Evolutionary conservation across 2,888 invertebrate species (phyloP), one percentile per base, ranked within the genome.

Genomic region (Dasypogon diadema): DNA sequence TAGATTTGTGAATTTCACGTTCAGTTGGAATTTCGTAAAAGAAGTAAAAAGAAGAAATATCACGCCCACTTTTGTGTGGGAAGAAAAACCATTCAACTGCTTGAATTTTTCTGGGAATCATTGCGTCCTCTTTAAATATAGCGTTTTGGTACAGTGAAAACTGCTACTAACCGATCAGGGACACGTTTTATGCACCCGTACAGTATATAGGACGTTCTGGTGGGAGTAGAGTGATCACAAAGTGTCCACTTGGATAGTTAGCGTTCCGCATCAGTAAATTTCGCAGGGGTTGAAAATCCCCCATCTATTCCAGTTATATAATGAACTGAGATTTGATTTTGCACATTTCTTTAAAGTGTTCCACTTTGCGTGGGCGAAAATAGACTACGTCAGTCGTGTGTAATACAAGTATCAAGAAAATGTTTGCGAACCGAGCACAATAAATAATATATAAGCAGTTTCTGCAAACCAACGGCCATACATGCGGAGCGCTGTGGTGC

Each of bases 41-140:
- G 72, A 75, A 75, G 51, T 60, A 68, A 46, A 60, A 77, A 76
- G 16, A 37, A 60, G 72, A 70, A 70, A 55, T 72, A 75, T 75
- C 77, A 77, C 77, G 77, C 77, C 77, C 77, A 77, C 77, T 75
- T 70, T 75, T 26, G 76, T 68, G 68, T 72, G 65, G 54, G 75
- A 60, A 63, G 72, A 77, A 75, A 75, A 77, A 70, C 18, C 70
- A 70, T 70, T 70, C 58, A 74, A 74, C 58, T 54, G 65, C 58
- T 48, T 12, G 30, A 70, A 54, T 70, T 70, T 70, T 70, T 70
- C 70, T 70, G 70, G 37, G 73, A 48, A 60, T 73, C 70, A 74
- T 74, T 75, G 77, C 74, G 77, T 77, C 77, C 77, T 75, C 77
- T 74, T 75, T 77, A 77, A 77, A 76, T 68, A 76, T 74, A 48